Base-by-base conservation (phyloP, 2,113 vertebrate genomes). In the Podarcis cretensis region DNA sequence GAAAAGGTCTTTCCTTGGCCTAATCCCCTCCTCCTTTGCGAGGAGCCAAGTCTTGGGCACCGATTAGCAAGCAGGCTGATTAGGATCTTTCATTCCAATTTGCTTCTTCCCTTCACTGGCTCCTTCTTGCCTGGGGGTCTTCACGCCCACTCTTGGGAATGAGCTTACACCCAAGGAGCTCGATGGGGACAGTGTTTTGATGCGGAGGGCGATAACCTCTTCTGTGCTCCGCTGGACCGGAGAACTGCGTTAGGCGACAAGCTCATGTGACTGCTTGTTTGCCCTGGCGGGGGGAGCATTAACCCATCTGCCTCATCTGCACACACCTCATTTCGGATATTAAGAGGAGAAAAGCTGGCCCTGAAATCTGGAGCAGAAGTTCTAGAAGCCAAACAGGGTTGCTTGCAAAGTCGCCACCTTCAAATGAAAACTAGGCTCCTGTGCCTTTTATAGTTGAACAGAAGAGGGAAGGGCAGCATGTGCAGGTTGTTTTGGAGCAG, bases 51-150 rank as follows among this genome's bases (percentile, higher is more conserved):
- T 93, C 91, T 81, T 90, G 25, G 81, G 92, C 66, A 87, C 93
- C 89, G n/a, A 74, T 74, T 74, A 74, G 88, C 94, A 95, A 94
- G 84, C 65, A 90, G 73, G 76, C 84, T 85, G 94, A 96, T 96
- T 94, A 88, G 25, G 73, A 95, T 96, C 95, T 95, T 88, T 92
- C 0, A 85, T 89, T 87, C 89, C 83, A 95, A 93, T 95, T 95
- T 92, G 89, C 93, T 92, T 96, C 95, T 92, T 93, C 94, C 95
- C 96, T 96, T 54, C 93, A 95, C 1, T 96, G 93, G 93, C 81
- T 96, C 89, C 84, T 94, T 94, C 87, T 94, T 89, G 96, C 96
- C 96, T 93, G 69, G 77, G 90, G 96, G 95, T 23, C 78, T 86
- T 92, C 78, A 32, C 71, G 76, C 89, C 91, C 92, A 86, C 93